Percentiles rank a stretch among this genome's conserved stretches.
Conservation (phyloP, 2,888 invertebrate species). For the Heterodera filipjevi region DNA sequence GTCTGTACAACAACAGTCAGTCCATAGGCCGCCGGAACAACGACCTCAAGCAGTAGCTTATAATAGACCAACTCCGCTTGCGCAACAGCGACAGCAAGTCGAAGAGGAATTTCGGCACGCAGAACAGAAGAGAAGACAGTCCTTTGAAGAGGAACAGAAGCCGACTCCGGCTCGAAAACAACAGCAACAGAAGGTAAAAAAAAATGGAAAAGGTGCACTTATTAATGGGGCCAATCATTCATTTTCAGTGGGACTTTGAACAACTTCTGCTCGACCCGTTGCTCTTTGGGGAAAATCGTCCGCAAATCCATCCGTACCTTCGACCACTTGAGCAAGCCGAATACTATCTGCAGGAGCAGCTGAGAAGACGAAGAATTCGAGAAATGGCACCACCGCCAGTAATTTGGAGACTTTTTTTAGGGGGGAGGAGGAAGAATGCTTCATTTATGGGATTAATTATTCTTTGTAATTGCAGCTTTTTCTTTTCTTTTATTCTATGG, state of each 20-base stretch:
- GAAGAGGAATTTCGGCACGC: not conserved
- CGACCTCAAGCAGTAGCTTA: no score
- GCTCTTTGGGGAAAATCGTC: constrained; percentile 27
- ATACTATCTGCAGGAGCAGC: constrained; percentile 40
- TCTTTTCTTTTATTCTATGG: constrained; percentile 14
- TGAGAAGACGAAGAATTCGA: constrained; percentile 27
- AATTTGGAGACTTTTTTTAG: not conserved
- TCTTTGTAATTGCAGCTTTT: no score
- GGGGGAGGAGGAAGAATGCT: not conserved
- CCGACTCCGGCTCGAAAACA: not conserved
- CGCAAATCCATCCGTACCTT: constrained; percentile 40
- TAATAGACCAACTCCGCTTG: not conserved
- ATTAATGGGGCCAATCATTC: not conserved
- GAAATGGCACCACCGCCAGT: constrained; percentile 30
- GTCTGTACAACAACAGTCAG: not conserved
- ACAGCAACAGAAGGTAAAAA: not conserved
- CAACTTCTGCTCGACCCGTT: constrained; percentile 14
- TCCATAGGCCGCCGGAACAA: not conserved
- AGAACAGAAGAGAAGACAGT: not conserved
- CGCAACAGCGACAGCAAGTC: constrained; percentile 6
- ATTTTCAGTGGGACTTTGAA: constrained; percentile 27
- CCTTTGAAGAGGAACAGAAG: constrained; percentile 7
- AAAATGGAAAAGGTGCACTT: not conserved
- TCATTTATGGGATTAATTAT: no score
- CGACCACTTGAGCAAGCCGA: constrained; percentile 39